A percentile compares a stretch with the other conserved stretches of the same genome.
Evolutionary conservation across 2,797 vertebrate genomes (phyloP).

Genomic region (Aphelocoma californica): DNA sequence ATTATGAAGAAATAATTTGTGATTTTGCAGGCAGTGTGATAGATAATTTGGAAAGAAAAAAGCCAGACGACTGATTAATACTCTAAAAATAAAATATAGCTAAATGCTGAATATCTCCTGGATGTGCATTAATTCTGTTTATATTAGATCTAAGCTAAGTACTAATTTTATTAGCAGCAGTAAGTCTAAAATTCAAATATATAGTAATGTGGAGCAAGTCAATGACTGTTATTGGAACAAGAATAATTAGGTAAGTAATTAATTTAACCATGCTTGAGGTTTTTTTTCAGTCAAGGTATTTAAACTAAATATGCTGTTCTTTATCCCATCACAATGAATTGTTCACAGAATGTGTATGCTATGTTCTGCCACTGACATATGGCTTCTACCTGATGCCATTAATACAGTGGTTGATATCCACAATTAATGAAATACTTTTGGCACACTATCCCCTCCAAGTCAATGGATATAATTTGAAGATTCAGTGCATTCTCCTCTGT

Average conservation of each 20-base stretch:
- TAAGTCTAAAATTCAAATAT: not conserved
- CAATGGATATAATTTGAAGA: not conserved
- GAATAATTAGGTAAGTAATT: conserved; percentile 20
- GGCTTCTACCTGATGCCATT: not conserved
- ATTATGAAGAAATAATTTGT: not conserved
- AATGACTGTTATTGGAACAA: not conserved
- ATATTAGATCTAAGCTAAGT: not conserved
- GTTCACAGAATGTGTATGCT: not conserved
- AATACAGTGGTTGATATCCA: not conserved
- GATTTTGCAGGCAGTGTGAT: not conserved
- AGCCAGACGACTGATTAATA: not conserved
- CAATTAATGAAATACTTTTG: not conserved
- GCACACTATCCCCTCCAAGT: not conserved
- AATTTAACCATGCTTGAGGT: not conserved
- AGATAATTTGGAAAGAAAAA: not conserved
- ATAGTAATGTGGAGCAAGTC: not conserved
- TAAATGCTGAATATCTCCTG: not conserved
- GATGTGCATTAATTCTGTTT: not conserved
- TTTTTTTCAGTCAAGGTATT: not conserved
- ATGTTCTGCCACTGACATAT: not conserved
- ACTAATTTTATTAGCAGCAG: not conserved
- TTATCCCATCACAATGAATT: not conserved
- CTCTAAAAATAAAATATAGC: not conserved
- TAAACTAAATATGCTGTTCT: not conserved
- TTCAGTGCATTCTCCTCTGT: not conserved